phyloP scores from a whole-genome alignment of 2,797 vertebrate genomes.

The Coccyzus lansbergi region DNA sequence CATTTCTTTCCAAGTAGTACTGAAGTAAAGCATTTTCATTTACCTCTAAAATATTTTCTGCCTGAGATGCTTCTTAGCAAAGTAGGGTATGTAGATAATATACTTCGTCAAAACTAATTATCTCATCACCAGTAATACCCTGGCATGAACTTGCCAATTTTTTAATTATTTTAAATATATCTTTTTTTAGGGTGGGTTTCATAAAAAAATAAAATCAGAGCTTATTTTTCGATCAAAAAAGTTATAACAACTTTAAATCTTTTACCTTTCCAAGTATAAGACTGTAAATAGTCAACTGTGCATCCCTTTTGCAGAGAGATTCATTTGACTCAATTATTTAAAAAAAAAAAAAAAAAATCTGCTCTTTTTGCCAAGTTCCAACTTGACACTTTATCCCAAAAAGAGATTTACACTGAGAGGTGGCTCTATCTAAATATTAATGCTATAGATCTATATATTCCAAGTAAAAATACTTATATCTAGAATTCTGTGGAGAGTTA shows the following conservation, averaged over 20 bases:
- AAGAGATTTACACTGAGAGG: slow-evolving; percentile 73
- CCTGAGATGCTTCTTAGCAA: slow-evolving; percentile 74
- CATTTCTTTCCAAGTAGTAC: neutral
- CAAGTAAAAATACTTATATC: slow-evolving; percentile 87
- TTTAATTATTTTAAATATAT: neutral
- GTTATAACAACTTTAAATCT: slow-evolving; percentile 29
- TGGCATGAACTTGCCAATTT: neutral
- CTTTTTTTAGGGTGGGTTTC: neutral
- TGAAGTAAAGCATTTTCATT: slow-evolving; percentile 12
- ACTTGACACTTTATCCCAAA: slow-evolving; percentile 73
- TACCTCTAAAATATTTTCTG: slow-evolving; percentile 60
- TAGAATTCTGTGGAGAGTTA: slow-evolving; percentile 83
- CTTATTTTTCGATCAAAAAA: slow-evolving; percentile 27
- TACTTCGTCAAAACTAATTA: neutral
- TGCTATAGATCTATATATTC: slow-evolving; percentile 81
- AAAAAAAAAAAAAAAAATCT: slow-evolving; percentile 83
- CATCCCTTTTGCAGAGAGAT: slow-evolving; percentile 82
- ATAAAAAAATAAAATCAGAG: slow-evolving; percentile 56
- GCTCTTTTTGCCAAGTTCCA: slow-evolving; percentile 67
- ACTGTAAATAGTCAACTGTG: slow-evolving; percentile 70
- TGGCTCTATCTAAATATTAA: slow-evolving; percentile 79
- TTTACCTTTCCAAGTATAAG: slow-evolving; percentile 51
- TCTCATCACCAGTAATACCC: neutral
- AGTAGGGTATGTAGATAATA: neutral
- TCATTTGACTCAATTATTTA: slow-evolving; percentile 78